Evolutionary conservation across 1,140 invertebrate genomes (phyloP), one percentile per base, ranked within the genome.

Genomic region (Cepaea nemoralis): DNA sequence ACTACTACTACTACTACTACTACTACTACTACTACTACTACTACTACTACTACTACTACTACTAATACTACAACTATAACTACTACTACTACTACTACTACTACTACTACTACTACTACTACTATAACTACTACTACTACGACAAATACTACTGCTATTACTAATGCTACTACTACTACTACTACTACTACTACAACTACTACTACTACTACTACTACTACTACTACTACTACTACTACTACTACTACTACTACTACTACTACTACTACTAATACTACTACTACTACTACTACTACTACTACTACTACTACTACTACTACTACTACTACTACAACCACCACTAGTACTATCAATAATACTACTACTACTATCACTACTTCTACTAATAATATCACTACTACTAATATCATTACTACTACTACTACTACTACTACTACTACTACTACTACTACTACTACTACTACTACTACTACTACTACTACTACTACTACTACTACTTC

Each of bases 1-100:
- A 24, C 37, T 71, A 24, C 37, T 71, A 24, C 69, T 71, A 31
- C 31, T 35, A 24, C 69, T 71, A 31, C 69, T 71, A 24, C 69
- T 35, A 24, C 31, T 71, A 31, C 69, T 71, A n/a, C 37, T 71
- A n/a, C 69, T 71, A n/a, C 69, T 71, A n/a, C 69, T 71, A n/a
- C 69, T 71, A n/a, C 69, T 71, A n/a, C 69, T 71, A 24, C 69
- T 71, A 27, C 63, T 45, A 45, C 42, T 45, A 45, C 42, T 45
- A 45, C 42, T 10, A 45, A 8, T 66, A 6, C 42, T 45, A 45
- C 42, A 12, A 27, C 63, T 66, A 27, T n/a, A 12, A 27, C 63
- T 66, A 27, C 63, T 66, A 27, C 63, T 66, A 27, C 63, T 66
- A 27, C 63, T 66, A 27, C 63, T 66, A 27, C 63, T 10, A 27